Evolutionary conservation across 2,797 vertebrate species (phyloP).

Genomic region (Enteromius afrohamiltoni): DNA sequence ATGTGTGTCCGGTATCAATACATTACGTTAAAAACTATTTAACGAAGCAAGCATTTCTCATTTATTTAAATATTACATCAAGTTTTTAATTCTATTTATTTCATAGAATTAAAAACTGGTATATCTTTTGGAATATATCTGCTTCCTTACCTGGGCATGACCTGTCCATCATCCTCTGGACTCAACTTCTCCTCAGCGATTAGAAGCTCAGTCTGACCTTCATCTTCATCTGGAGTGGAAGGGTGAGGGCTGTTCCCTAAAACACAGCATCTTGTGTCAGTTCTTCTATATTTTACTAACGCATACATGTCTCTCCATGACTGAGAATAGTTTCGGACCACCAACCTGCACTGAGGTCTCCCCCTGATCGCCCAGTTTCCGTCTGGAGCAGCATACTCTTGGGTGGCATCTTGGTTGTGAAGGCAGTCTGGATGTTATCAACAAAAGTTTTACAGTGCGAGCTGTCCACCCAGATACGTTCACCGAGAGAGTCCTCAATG

Average conservation of each 20-base stretch:
- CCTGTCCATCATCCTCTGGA: constrained; percentile 93
- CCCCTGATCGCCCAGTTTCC: constrained; percentile 83
- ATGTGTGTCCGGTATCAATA: background rate
- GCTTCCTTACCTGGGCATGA: constrained; percentile 89
- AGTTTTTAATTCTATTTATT: background rate
- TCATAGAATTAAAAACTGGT: background rate
- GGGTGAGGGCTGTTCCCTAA: constrained; percentile 96
- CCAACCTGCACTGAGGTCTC: constrained; percentile 94
- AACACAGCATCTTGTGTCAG: constrained; percentile 15
- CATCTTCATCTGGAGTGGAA: constrained; percentile 94
- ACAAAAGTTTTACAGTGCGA: constrained; percentile 96
- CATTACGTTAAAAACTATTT: background rate
- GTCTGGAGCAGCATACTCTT: constrained; percentile 93
- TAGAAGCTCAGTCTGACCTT: constrained; percentile 92
- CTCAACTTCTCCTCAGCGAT: constrained; percentile 98
- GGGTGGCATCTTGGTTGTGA: constrained; percentile 94
- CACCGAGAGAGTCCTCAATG: constrained; percentile 96
- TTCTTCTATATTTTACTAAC: background rate
- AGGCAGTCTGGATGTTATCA: constrained; percentile 97
- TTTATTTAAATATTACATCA: background rate
- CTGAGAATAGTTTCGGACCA: background rate
- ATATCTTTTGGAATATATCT: background rate
- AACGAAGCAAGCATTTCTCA: background rate
- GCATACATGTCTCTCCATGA: background rate
- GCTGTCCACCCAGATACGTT: constrained; percentile 98